phyloP scores from a whole-genome alignment of 2,797 vertebrate species.

The Heliangelus exortis region DNA sequence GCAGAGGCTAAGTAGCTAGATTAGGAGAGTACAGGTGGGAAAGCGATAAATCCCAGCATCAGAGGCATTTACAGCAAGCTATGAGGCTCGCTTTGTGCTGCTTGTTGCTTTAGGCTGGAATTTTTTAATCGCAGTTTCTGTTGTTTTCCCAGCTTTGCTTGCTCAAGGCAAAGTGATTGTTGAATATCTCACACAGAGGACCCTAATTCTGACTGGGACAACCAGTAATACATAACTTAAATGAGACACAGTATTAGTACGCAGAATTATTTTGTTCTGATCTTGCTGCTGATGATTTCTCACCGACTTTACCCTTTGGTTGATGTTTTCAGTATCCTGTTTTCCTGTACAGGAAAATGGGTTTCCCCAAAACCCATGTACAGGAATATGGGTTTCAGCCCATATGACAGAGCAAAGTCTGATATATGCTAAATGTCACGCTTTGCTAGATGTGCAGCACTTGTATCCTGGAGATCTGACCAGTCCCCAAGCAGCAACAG shows the following conservation, averaged over 20 bases:
- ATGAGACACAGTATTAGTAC: not conserved
- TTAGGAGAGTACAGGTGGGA: constrained; percentile 52
- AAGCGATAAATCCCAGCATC: constrained; percentile 25
- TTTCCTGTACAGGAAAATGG: not conserved
- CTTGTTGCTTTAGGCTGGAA: constrained; percentile 60
- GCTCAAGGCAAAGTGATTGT: constrained; percentile 50
- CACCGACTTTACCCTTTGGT: not conserved
- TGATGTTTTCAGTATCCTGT: not conserved
- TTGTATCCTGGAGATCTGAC: not conserved
- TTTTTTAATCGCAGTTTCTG: constrained; percentile 47
- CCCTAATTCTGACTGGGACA: constrained; percentile 18
- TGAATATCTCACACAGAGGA: constrained; percentile 7
- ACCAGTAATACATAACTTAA: not conserved
- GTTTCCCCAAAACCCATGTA: too few relatives aligned
- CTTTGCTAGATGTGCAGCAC: not conserved
- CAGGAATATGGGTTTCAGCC: not conserved
- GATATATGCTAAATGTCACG: not conserved
- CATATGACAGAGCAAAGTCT: not conserved
- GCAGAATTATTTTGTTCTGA: not conserved
- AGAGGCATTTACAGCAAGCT: constrained; percentile 51
- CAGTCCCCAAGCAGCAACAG: not conserved
- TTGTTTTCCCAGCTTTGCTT: constrained; percentile 70
- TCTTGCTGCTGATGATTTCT: not conserved
- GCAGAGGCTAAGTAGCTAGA: constrained; percentile 45
- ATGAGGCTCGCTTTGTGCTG: constrained; percentile 50